Conservation (phyloP, 2,113 vertebrate genomes). For the Myocastor coypus region DNA sequence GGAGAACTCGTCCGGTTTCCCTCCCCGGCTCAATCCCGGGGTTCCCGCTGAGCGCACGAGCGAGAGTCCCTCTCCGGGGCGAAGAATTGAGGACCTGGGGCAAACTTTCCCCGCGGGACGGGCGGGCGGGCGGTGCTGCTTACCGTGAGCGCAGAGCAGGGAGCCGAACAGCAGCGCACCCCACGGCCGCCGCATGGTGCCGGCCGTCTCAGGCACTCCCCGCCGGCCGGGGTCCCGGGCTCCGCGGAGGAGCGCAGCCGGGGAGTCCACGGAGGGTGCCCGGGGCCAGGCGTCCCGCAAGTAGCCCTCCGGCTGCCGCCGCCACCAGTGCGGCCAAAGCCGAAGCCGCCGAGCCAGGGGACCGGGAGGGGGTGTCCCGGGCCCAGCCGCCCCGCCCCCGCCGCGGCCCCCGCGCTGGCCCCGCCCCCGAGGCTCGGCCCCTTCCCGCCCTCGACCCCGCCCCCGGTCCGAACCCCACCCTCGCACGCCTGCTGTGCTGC, state of each 20-base stretch:
- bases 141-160: slow-evolving; percentile 85
- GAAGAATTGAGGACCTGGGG: slow-evolving; percentile 12
- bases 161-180: slow-evolving; percentile 83
- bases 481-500: not conserved
- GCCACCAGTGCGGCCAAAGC: slow-evolving; percentile 67
- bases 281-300: not conserved
- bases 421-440: slow-evolving; percentile 58
- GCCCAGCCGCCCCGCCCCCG: slow-evolving; percentile 81
- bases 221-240: slow-evolving; percentile 52
- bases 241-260: slow-evolving; percentile 51
- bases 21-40: not conserved
- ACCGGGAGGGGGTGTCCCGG: slow-evolving; percentile 77
- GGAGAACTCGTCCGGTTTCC: not conserved
- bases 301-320: slow-evolving; percentile 59
- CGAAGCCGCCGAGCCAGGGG: slow-evolving; percentile 76
- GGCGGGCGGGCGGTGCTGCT: slow-evolving; percentile 71
- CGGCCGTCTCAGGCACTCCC: slow-evolving; percentile 66
- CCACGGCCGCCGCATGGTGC: slow-evolving; percentile 85
- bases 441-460: slow-evolving; percentile 28
- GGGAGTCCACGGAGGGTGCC: not conserved
- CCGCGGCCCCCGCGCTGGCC: slow-evolving; percentile 55
- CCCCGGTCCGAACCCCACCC: slow-evolving; percentile 63
- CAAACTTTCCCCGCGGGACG: slow-evolving; percentile 68
- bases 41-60: not conserved
- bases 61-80: not conserved